A percentile compares a stretch with the other conserved stretches of the same genome.
phyloP scores from a whole-genome alignment of 23 tunicate species.

The Trididemnum clinides region DNA sequence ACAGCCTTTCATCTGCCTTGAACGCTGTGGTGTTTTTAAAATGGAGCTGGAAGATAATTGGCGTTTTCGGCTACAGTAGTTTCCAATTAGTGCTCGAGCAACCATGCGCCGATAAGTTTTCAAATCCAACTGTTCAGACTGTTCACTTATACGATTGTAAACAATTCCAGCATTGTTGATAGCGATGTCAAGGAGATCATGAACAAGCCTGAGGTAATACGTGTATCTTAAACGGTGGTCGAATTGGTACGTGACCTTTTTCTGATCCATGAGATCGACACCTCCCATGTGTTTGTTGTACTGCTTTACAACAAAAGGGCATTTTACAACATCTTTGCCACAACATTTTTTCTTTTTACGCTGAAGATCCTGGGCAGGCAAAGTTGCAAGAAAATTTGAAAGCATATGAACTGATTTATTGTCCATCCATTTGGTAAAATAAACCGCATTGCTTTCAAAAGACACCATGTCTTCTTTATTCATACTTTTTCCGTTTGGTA shows the following conservation, averaged over 20 bases:
- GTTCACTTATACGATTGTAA: not conserved
- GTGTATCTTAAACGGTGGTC: not conserved
- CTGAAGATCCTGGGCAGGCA: not conserved
- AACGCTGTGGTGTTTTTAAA: no score
- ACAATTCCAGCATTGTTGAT: not conserved
- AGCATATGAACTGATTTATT: conserved; percentile 10
- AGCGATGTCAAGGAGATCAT: not conserved
- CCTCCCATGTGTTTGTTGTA: not conserved
- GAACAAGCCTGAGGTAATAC: not conserved
- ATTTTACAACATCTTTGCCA: not conserved
- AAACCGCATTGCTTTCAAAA: not conserved
- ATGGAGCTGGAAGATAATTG: not conserved
- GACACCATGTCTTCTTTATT: not conserved
- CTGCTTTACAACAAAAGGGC: not conserved
- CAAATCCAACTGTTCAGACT: not conserved
- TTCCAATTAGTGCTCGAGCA: not conserved
- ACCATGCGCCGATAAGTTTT: not conserved
- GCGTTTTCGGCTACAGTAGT: not conserved
- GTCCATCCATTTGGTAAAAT: conserved; percentile 9
- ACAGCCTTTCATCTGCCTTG: no score
- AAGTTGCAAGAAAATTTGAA: not conserved
- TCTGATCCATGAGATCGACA: not conserved
- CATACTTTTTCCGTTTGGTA: not conserved
- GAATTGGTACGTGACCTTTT: conserved; percentile 1
- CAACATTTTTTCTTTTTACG: not conserved